Evolutionary conservation across 2,797 vertebrate species (phyloP).

Genomic region (Gorsachius magnificus): DNA sequence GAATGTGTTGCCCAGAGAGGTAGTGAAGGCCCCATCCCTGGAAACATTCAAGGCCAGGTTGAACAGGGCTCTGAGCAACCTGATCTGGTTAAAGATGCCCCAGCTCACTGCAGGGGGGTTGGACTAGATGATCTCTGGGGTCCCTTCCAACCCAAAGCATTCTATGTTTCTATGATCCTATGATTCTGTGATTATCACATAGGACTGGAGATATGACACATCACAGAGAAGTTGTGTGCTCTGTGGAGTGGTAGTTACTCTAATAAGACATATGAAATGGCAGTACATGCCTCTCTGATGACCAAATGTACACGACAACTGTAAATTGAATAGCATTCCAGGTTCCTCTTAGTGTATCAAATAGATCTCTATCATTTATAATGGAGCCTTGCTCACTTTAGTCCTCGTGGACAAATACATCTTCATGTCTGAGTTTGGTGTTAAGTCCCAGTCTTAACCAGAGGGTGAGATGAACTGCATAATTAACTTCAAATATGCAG

Average conservation of each 20-base stretch:
- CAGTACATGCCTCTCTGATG: neutral
- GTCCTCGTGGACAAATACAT: neutral
- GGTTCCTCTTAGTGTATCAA: neutral
- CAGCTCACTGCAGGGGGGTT: too few relatives aligned
- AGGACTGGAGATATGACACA: neutral
- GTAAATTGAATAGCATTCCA: neutral
- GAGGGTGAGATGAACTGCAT: neutral
- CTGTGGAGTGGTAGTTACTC: neutral
- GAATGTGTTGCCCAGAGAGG: too few relatives aligned
- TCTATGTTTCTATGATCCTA: too few relatives aligned
- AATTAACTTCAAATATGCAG: neutral
- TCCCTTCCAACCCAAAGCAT: too few relatives aligned
- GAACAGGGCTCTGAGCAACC: too few relatives aligned
- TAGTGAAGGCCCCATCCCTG: too few relatives aligned
- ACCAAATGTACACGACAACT: neutral
- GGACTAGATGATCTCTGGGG: too few relatives aligned
- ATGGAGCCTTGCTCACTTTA: neutral
- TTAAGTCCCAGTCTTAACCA: neutral
- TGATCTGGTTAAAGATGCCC: too few relatives aligned
- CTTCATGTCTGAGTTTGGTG: neutral
- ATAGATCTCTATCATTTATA: neutral
- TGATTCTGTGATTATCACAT: too few relatives aligned
- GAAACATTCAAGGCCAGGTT: too few relatives aligned
- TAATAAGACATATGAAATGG: neutral
- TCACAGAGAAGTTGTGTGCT: neutral